phyloP scores from a whole-genome alignment of 2,888 invertebrate genomes.

The Neoaliturus tenellus region DNA sequence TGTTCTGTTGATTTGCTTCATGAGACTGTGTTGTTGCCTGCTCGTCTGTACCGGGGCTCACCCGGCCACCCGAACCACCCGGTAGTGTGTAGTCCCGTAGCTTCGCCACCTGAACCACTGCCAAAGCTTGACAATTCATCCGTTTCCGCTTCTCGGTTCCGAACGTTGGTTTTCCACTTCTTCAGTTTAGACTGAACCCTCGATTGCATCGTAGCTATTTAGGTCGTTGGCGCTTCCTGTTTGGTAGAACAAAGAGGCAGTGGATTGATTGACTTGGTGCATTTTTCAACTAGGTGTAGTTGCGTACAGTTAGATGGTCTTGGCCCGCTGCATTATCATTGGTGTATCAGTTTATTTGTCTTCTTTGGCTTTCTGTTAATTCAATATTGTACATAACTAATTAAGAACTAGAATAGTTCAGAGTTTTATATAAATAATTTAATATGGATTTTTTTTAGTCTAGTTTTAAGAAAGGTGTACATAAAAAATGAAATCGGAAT shows the following conservation, averaged over 20 bases:
- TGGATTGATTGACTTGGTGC: background rate
- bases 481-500: background rate
- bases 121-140: conserved; percentile 22
- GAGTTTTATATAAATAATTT: background rate
- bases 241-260: conserved; percentile 4
- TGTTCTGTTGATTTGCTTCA: conserved; percentile 37
- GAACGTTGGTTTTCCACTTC: conserved; percentile 25
- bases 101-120: conserved; percentile 31
- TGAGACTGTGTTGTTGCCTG: conserved; percentile 37
- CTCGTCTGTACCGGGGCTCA: background rate
- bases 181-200: conserved; percentile 27
- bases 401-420: background rate
- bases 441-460: background rate
- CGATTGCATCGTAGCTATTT: conserved; percentile 2
- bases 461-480: background rate
- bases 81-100: conserved; percentile 47
- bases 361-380: conserved; percentile 39
- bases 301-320: conserved; percentile 3
- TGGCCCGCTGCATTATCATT: conserved; percentile 18
- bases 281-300: conserved; percentile 42
- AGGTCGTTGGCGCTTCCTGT: conserved; percentile 13
- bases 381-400: background rate
- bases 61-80: conserved; percentile 25
- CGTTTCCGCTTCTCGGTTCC: conserved; percentile 16
- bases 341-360: conserved; percentile 30